Base-by-base conservation (phyloP, 2,113 vertebrate species). In the Jacana jacana region DNA sequence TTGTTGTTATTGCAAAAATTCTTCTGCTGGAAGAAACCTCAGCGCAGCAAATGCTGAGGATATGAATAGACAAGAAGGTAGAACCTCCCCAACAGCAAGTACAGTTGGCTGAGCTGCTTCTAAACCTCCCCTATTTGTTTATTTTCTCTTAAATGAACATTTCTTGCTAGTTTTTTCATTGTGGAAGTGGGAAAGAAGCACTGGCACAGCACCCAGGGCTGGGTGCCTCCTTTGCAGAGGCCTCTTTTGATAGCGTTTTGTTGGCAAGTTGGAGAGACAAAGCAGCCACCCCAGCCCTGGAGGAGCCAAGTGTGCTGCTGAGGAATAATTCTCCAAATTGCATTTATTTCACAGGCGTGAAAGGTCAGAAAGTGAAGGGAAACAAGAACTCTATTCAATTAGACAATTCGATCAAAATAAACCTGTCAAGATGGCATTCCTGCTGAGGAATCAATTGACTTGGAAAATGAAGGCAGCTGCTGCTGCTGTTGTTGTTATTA, bases 381-480 rank as follows among this genome's bases (percentile, higher is more conserved):
- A 96, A 95, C 83, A 88, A 94, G 96, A 97, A 93, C 78, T 93
- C 89, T 92, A 95, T 97, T 98, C 97, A 97, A 97, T 97, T 98
- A 98, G 97, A 96, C 96, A 97, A 96, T 89, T 98, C 20, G 86
- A 98, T 98, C 98, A 98, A 97, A 97, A 97, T 96, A 97, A 96
- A 98, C 97, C 97, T 97, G 96, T 98, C 97, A 97, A 94, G 93
- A 95, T 97, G 96, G 96, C 96, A 96, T 97, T 95, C 95, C 91
- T 97, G 95, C 96, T 96, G 75, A 93, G 93, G 92, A 96, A 97
- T 97, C 95, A 95, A 90, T 97, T 96, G 91, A 42, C 65, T 88
- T 85, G 88, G 81, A 93, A 95, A 97, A 97, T 95, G 89, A 94
- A 94, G 93, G 91, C 76, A 80, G 86, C 93, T 44, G 94, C 90